Evolutionary conservation across 2,888 invertebrate genomes (phyloP), one percentile per base, ranked within the genome.

Genomic region (Sarcophaga carnaria): DNA sequence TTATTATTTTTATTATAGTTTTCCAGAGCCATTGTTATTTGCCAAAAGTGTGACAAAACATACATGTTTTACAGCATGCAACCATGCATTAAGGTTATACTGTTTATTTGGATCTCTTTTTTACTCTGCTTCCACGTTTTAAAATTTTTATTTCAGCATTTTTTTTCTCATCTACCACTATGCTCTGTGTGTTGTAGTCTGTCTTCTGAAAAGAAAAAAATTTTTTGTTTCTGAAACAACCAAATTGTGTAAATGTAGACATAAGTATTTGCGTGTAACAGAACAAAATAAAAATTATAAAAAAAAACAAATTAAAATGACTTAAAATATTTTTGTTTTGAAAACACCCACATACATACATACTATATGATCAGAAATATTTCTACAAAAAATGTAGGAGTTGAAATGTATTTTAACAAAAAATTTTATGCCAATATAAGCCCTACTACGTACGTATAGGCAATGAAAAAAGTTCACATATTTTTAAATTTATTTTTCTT

Each of bases 31-130:
- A 86, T 86, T 86, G 86, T 83, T 86, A 83, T 86, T 83, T 86
- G 86, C 70, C 81, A 84, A 81, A 87, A 84, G 87, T 87, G 87
- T 87, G 84, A 87, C 84, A 87, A 87, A 87, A 87, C 87, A 84
- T 84, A 81, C 81, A 84, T 84, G 87, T 87, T 84, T 84, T 87
- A 87, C 87, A 84, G 81, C 86, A 83, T 87, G 86, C 83, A 83
- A 81, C 83, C 86, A 83, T 72, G 83, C 86, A 81, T 87, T 87
- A 83, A 86, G 86, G 80, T 87, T 86, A 69, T n/a, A 72, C 60
- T 71, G 82, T 83, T 83, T 27, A 37, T 62, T 69, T 67, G 4
- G 45, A 27, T 27, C 27, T 27, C 59, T 62, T 63, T 66, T 25
- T 74, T 10, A 37, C 37, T 25, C 45, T 59, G 59, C 17, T 45